A percentile compares a stretch with the other conserved stretches of the same genome.
Evolutionary conservation across 2,797 vertebrate species (phyloP).

Genomic region (Sebastes oblongus): DNA sequence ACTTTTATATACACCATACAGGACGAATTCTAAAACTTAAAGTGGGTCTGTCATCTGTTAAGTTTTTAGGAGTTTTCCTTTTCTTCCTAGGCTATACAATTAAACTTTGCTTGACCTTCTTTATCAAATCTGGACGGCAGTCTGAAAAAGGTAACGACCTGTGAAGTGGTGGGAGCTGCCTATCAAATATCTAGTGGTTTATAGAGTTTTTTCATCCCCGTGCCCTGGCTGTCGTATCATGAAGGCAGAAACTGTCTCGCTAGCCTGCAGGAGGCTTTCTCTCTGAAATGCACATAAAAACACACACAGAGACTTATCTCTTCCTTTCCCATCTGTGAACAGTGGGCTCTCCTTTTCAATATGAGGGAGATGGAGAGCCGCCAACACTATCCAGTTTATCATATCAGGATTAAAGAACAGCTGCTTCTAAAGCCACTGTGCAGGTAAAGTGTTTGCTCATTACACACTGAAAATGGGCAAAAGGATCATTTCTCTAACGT

Average conservation of each 20-base stretch:
- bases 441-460: conserved; percentile 37
- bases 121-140: not conserved
- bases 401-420: conserved; percentile 48
- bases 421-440: conserved; percentile 40
- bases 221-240: not conserved
- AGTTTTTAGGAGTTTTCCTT: not conserved
- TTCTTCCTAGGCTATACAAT: not conserved
- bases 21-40: not conserved
- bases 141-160: not conserved
- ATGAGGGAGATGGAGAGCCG: not conserved
- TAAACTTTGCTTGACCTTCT: not conserved
- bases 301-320: not conserved
- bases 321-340: conserved; percentile 18
- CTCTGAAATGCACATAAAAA: conserved; percentile 32
- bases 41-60: not conserved
- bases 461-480: conserved; percentile 26
- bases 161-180: not conserved
- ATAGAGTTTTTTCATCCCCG: not conserved
- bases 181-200: conserved; percentile 2
- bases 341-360: conserved; percentile 9
- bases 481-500: not conserved
- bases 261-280: conserved; percentile 17
- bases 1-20: not conserved
- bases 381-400: conserved; percentile 15
- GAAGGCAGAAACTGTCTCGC: conserved; percentile 27